Evolutionary conservation across 2,797 vertebrate species (phyloP), one percentile per base, ranked within the genome.

Genomic region (Luscinia luscinia): DNA sequence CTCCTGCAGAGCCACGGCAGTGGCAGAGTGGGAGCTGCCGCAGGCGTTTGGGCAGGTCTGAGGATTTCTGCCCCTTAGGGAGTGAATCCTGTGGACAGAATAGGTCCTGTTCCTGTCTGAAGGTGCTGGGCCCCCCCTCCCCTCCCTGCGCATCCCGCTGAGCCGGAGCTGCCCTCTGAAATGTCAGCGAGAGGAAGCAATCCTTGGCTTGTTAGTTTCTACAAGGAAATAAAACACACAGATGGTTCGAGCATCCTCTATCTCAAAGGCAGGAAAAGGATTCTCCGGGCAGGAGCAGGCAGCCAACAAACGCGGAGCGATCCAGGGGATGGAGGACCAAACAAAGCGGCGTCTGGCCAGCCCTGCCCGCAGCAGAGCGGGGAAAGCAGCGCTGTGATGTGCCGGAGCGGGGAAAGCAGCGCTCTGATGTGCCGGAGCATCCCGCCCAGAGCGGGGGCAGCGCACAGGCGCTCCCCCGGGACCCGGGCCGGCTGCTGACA

Each of bases 401-500:
- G 75, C 62, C 2, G 79, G 94, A 97, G 95, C 93, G 43, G 43
- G 43, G 43, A 43, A 19, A 43, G 18, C 46, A 23, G 46, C 46
- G 12, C 46, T 46, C 6, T 46, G 46, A 12, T 46, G 46, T 46
- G 46, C 43, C 4, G 43, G 43, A 43, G 41, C 41, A 96, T 96
- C 96, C 91, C 96, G 93, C 28, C 2, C 48, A 76, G 3, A 57
- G 89, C 26, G 11, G 83, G 90, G 94, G 94, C 91, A 72, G 94
- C 91, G 19, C 90, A 78, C 94, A 96, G 95, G 67, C 69, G 38
- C 55, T 96, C 96, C 96, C 92, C 63, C 7, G 95, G 90, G 96
- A 41, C 86, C 45, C 2, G 41, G 79, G 90, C 38, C 80, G 96
- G 96, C 97, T 98, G 98, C 98, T 98, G 97, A 98, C 97, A 96